Evolutionary conservation across 2,113 vertebrate species (phyloP), one percentile per base, ranked within the genome.

Genomic region (Nansenia antarctica): DNA sequence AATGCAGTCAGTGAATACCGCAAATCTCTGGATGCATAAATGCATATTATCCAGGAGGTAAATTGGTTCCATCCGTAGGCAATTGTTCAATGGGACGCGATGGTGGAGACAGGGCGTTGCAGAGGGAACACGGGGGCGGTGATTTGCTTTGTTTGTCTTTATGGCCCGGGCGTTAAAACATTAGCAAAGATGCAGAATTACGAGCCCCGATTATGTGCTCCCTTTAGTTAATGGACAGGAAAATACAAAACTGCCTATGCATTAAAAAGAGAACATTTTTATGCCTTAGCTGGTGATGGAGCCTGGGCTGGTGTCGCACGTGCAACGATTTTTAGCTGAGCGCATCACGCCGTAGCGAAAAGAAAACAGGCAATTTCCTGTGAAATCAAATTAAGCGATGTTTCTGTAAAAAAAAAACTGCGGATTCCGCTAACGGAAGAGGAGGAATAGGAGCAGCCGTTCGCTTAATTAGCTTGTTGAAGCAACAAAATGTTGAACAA

Each of bases 191-290:
- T 35, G 67, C 76, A 73, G 77, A 86, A 86, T 86, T 75, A 83
- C 58, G 70, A 80, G 67, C 32, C 45, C 55, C 80, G 82, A 87
- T 88, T 83, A 83, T 72, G 67, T 59, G 55, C 69, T 78, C 34
- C 67, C 75, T 78, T 79, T 74, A 81, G 78, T 75, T 89, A 89
- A 91, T 91, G 89, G 85, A 69, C 74, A 78, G 80, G 79, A 88
- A 89, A 86, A 90, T 85, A 70, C 80, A 77, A 89, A 88, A 81
- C 59, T 60, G 81, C 66, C 59, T 82, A 65, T 54, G 73, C 64
- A 7, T 78, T 86, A 68, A 80, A 68, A 80, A 74, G 63, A 77
- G 73, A 69, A 62, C 20, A 30, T 64, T 83, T 82, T 80, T 84
- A 82, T 71, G 84, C 74, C n/a, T 83, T 75, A 84, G 77, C 45